Evolutionary conservation across 2,888 invertebrate species (phyloP).

Genomic region (Argyra leucocephala): DNA sequence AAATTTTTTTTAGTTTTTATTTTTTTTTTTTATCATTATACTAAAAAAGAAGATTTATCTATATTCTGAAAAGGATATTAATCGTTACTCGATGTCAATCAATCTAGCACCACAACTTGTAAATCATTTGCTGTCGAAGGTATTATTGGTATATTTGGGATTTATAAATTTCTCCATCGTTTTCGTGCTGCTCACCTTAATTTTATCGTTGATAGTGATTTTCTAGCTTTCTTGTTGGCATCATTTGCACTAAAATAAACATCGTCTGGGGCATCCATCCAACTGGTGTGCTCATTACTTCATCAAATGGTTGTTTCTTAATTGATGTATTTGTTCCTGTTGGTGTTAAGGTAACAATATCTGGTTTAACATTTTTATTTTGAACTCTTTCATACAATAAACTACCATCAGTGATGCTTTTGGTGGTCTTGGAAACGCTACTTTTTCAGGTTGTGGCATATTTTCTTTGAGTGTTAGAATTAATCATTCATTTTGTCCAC

Average conservation of each 20-base stretch:
- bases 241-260: slow-evolving; percentile 90
- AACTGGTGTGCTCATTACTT: slow-evolving; percentile 58
- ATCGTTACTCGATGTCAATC: slow-evolving; percentile 44
- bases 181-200: slow-evolving; percentile 75
- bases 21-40: not conserved
- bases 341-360: slow-evolving; percentile 53
- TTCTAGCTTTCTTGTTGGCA: slow-evolving; percentile 78
- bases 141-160: slow-evolving; percentile 14
- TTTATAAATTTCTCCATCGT: slow-evolving; percentile 61
- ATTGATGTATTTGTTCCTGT: slow-evolving; percentile 49
- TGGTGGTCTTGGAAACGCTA: slow-evolving; percentile 83
- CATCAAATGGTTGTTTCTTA: slow-evolving; percentile 80
- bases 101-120: slow-evolving; percentile 66
- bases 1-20: slow-evolving; percentile 4
- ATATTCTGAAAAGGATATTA: not conserved
- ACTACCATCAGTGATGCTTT: slow-evolving; percentile 82
- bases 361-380: slow-evolving; percentile 58
- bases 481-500: slow-evolving; percentile 48
- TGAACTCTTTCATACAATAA: slow-evolving; percentile 77
- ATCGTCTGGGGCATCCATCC: slow-evolving; percentile 98
- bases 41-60: slow-evolving; percentile 10
- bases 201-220: slow-evolving; percentile 68
- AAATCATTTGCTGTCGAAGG: slow-evolving; percentile 46
- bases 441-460: slow-evolving; percentile 70
- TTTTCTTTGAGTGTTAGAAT: slow-evolving; percentile 46